Base-by-base conservation (phyloP, 2,888 invertebrate genomes). In the Pachycephus smyrnensis region DNA sequence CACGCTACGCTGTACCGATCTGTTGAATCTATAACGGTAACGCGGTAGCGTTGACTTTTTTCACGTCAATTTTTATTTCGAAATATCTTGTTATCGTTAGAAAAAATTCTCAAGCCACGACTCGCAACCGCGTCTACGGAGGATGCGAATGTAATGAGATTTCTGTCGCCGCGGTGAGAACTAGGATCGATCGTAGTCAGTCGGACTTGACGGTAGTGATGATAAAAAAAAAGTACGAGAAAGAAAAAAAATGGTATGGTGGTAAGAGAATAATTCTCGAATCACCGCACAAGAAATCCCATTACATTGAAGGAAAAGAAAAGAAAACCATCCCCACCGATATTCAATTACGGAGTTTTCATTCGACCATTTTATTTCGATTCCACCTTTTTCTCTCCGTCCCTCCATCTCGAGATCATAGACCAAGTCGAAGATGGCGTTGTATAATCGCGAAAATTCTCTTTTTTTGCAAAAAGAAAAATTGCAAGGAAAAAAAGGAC, bases 261-360 rank as follows among this genome's bases (percentile, higher is more conserved):
- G 82, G 85, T 86, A 88, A 88, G 87, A 85, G 74, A 74, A 74
- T 74, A 74, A 74, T 74, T 74, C 87, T 85, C 85, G 84, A 88
- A 89, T 89, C 88, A 88, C 88, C 89, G 89, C 88, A 87, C 88
- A 87, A 89, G 89, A 90, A 90, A 90, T 90, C 86, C 85, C 81
- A 89, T 90, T 88, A 90, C 84, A 84, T 78, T 80, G 86, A 82
- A 84, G 85, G 76, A 87, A 88, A 87, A 86, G 85, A 86, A 84
- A 88, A 84, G 84, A 78, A 76, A 73, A 69, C 23, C 36, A 12
- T 40, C 55, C 11, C 40, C 36, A 85, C 74, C 84, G 86, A 89
- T 89, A 89, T 89, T 88, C 85, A 89, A 88, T 90, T 90, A 89
- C 86, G 85, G 87, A 89, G 89, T 90, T 89, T 89, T 89, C 88